Evolutionary conservation across 2,888 invertebrate genomes (phyloP), one percentile per base, ranked within the genome.

Genomic region (Trimorus sp.): DNA sequence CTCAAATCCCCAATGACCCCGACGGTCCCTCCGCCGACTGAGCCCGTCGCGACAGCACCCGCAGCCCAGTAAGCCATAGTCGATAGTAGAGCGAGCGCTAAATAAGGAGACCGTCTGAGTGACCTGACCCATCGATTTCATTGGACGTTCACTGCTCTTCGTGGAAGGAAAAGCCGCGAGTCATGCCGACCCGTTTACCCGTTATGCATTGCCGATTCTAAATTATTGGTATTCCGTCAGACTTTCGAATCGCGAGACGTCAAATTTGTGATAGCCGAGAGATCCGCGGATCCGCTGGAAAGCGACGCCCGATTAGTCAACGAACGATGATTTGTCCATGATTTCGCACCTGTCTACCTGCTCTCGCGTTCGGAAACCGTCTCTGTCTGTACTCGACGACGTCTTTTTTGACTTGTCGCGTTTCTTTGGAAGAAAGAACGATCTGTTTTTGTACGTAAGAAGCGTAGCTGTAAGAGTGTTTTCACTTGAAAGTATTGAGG

Each of bases 1-100:
- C 92, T 97, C 88, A 97, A 97, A 92, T 97, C 96, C 92, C 97
- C 97, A 2, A 97, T 97, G 88, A 94, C 97, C 84, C 94, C 95
- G 68, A 90, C 94, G 88, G 84, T 93, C 88, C 83, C 94, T 90
- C 86, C 93, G 89, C 85, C 92, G 87, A 87, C 92, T 92, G 87
- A 93, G 84, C 71, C 91, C 15, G 77, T 15, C 87, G 91, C 92
- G 66, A 77, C 81, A 7, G 65, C 11, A 54, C 77, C 54, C 86
- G 37, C 86, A 87, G 49, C 49, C n/a, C 49, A 5, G 49, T 7
- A 49, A 49, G 14, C 14, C 7, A 7, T 7, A 6, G 14, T 12
- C 14, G 49, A 62, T 68, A 68, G 62, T 68, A 54, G 76, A 62
- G 26, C 74, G 59, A 48, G 42, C 48, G 62, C 75, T 75, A 66